A percentile compares a stretch with the other conserved stretches of the same genome.
phyloP scores from a whole-genome alignment of 2,888 invertebrate species.

The Oscheius myriophilus region DNA sequence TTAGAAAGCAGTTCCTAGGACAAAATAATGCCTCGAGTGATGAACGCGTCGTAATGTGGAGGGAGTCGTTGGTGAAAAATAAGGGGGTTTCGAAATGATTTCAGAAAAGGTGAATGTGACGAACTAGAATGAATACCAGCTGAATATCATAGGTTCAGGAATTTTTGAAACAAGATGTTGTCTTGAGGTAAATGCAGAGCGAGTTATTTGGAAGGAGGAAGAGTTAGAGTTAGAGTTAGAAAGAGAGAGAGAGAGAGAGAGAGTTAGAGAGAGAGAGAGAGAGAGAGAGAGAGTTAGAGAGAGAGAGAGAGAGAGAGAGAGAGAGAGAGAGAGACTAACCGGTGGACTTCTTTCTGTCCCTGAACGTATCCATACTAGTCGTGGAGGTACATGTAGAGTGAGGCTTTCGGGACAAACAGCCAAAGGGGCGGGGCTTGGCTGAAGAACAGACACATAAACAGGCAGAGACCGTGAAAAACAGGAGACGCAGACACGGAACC shows the following conservation, averaged over 20 bases:
- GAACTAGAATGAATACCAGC: no score
- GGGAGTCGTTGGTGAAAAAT: no score
- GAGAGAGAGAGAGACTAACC: conserved; percentile 8
- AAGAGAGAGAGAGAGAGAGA: neutral
- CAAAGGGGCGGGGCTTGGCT: conserved; percentile 20
- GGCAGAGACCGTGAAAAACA: conserved; percentile 12
- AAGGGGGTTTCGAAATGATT: no score
- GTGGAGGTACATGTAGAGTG: conserved; percentile 25
- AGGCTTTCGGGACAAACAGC: conserved; percentile 26
- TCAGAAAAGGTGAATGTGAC: neutral
- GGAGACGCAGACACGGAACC: neutral
- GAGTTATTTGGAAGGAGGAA: no score
- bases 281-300: neutral
- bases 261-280: neutral
- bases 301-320: neutral
- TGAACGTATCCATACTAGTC: conserved; percentile 27
- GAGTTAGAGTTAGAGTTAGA: neutral
- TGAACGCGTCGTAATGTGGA: no score
- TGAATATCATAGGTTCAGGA: no score
- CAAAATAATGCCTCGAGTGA: no score
- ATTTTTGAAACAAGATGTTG: no score
- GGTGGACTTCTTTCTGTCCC: conserved; percentile 25
- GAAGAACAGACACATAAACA: conserved; percentile 18
- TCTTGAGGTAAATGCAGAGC: no score
- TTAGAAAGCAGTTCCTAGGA: no score